These are phyloP conservation scores for Remorina albescens DNA, from an alignment of 2,797 vertebrate genomes.

Conservation along the genomic window DNA sequence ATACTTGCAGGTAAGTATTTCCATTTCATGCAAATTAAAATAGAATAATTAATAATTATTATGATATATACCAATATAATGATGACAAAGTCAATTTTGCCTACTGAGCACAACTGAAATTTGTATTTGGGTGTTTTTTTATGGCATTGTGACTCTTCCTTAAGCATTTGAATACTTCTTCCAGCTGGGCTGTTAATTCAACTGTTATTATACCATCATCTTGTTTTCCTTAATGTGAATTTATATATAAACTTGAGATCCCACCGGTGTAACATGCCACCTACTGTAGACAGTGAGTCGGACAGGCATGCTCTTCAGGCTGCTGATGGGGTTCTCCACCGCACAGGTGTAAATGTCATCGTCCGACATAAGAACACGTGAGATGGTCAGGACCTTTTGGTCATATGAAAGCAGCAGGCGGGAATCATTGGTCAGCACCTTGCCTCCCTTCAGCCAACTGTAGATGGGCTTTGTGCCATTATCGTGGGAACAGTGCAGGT, in stretches of 20 bases:
- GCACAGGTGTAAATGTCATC: constrained; percentile 93
- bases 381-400: constrained; percentile 95
- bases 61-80: background rate
- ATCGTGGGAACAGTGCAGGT: constrained; percentile 93
- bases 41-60: no score
- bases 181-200: background rate
- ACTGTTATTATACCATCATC: background rate
- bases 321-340: constrained; percentile 96
- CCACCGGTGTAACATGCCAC: constrained; percentile 69
- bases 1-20: background rate
- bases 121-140: background rate
- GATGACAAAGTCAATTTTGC: background rate
- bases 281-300: constrained; percentile 97
- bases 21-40: background rate
- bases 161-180: background rate
- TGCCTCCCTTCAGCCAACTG: constrained; percentile 93
- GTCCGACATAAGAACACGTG: constrained; percentile 91
- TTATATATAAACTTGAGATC: constrained; percentile 21
- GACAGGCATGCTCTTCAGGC: constrained; percentile 89
- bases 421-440: constrained; percentile 91
- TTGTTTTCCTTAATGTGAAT: constrained; percentile 14
- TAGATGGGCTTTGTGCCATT: constrained; percentile 95
- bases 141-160: background rate
- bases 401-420: constrained; percentile 92
- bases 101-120: background rate